Evolutionary conservation across 2,797 vertebrate species (phyloP).

Genomic region (Myiotriccus ornatus): DNA sequence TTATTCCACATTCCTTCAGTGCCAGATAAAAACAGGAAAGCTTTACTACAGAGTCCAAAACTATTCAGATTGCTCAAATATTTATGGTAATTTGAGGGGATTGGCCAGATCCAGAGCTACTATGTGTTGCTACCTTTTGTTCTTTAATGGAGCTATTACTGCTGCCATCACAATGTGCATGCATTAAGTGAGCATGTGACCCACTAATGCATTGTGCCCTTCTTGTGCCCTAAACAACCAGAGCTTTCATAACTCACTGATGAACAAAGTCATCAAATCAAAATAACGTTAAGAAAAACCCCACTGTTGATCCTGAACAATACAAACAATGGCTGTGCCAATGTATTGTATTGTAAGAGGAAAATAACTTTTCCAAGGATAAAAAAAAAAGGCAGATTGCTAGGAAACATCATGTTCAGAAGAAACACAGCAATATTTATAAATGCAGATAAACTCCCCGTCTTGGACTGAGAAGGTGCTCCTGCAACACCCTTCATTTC

Average conservation of each 20-base stretch:
- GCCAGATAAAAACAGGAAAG: constrained; percentile 74
- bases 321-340: constrained; percentile 43
- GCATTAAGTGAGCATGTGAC: constrained; percentile 13
- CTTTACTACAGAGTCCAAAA: constrained; percentile 70
- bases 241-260: constrained; percentile 67
- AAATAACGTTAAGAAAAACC: constrained; percentile 67
- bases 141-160: constrained; percentile 70
- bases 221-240: constrained; percentile 54
- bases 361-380: constrained; percentile 7
- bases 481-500: background rate
- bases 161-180: constrained; percentile 48
- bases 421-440: background rate
- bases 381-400: background rate
- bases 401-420: background rate
- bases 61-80: constrained; percentile 73
- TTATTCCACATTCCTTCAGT: constrained; percentile 76
- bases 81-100: constrained; percentile 77
- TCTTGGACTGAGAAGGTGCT: background rate
- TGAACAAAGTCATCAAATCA: constrained; percentile 65
- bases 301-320: constrained; percentile 55
- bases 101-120: constrained; percentile 64
- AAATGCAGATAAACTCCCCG: background rate
- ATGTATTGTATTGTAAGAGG: background rate
- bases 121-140: constrained; percentile 73
- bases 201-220: constrained; percentile 26